Conservation (phyloP, 2,113 vertebrate genomes). For the Anthoscopus minutus region DNA sequence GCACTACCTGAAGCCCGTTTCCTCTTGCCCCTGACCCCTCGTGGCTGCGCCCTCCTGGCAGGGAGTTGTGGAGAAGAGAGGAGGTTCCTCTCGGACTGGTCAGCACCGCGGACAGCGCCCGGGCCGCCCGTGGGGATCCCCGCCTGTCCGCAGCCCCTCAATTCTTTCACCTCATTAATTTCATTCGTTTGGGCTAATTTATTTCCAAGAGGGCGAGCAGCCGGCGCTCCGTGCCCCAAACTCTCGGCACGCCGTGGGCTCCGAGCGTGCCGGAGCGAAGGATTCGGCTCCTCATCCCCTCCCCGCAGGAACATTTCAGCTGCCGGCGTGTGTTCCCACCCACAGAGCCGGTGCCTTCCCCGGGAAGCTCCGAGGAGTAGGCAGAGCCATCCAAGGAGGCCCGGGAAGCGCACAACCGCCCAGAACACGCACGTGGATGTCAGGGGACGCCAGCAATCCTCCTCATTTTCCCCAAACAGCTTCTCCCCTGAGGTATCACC, state of each 20-base stretch:
- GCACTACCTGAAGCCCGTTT: rapidly evolving
- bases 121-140: neutral
- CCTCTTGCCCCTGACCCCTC: no score
- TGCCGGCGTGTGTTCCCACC: neutral
- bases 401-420: neutral
- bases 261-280: rapidly evolving
- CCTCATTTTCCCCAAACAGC: rapidly evolving
- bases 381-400: neutral
- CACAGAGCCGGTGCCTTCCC: neutral
- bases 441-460: rapidly evolving
- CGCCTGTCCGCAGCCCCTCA: rapidly evolving
- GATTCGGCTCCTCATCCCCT: neutral
- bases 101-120: conserved; percentile 7
- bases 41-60: neutral
- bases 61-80: rapidly evolving
- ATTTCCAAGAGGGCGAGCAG: rapidly evolving
- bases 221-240: rapidly evolving
- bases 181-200: rapidly evolving
- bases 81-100: neutral
- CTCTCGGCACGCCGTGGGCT: neutral
- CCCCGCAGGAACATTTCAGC: neutral
- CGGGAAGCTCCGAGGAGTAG: conserved; percentile 19
- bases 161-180: rapidly evolving
- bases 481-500: rapidly evolving
- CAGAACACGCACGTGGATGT: rapidly evolving